Conservation (phyloP, 2,797 vertebrate species). For the Myripristis murdjan region DNA sequence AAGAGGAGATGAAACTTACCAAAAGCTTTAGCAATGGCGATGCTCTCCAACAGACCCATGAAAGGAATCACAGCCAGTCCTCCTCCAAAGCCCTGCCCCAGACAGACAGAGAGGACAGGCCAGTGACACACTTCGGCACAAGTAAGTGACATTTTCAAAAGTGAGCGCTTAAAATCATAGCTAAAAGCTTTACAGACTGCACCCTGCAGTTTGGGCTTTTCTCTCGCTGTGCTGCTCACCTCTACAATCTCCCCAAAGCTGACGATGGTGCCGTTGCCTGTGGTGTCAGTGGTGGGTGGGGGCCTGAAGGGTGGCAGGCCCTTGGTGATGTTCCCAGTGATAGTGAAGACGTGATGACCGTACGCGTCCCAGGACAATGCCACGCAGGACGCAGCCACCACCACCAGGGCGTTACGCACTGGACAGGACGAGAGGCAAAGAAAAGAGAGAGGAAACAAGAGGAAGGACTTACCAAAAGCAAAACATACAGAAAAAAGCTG, state of each 20-base stretch:
- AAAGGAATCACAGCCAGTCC: conserved; percentile 93
- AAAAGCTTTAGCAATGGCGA: conserved; percentile 95
- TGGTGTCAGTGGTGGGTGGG: conserved; percentile 86
- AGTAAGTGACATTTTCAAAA: conserved; percentile 14
- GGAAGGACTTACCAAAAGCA: background rate
- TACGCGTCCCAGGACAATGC: conserved; percentile 87
- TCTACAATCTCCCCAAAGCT: conserved; percentile 86
- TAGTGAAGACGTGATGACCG: conserved; percentile 86
- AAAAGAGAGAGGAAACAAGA: background rate
- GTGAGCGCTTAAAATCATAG: conserved; percentile 1
- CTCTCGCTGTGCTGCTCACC: conserved; percentile 63
- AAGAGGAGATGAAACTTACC: conserved; percentile 80
- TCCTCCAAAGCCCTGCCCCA: conserved; percentile 88
- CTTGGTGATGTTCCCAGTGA: conserved; percentile 88
- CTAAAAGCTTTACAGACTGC: background rate
- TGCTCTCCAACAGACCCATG: conserved; percentile 94
- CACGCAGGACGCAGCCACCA: conserved; percentile 87
- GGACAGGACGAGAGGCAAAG: conserved; percentile 20
- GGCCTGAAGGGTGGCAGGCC: conserved; percentile 89
- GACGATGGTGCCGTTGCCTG: conserved; percentile 84
- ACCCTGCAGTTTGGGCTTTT: too few species aligned
- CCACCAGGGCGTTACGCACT: conserved; percentile 93
- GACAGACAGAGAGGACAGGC: background rate
- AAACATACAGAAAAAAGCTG: too few species aligned
- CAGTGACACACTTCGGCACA: too few species aligned